Percentiles rank a stretch among this genome's conserved stretches.
Evolutionary conservation across 2,888 invertebrate genomes (phyloP).

Genomic region (Apamea anceps): DNA sequence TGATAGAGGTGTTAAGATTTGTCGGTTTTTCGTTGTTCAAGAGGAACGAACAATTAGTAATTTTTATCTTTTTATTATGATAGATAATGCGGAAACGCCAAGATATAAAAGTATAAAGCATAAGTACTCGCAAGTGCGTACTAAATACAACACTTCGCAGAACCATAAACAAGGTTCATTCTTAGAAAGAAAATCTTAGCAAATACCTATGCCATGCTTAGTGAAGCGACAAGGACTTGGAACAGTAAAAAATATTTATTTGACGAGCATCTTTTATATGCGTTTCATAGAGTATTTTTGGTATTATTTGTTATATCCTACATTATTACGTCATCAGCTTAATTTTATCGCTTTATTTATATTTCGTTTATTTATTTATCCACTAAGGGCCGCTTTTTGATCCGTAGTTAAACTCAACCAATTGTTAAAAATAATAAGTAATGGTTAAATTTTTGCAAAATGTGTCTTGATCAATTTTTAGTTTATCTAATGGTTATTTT

Average conservation of each 20-base stretch:
- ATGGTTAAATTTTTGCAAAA: no score
- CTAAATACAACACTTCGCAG: conserved; percentile 21
- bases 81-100: conserved; percentile 42
- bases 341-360: neutral
- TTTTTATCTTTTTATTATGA: conserved; percentile 50
- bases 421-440: no score
- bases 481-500: no score
- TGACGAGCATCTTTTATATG: neutral
- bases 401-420: no score
- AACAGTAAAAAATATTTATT: conserved; percentile 8
- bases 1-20: neutral
- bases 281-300: neutral
- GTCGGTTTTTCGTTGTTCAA: neutral
- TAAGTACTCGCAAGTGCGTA: conserved; percentile 13
- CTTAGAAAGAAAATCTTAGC: neutral
- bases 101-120: conserved; percentile 6
- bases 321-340: no score
- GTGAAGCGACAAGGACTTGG: neutral
- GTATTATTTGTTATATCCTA: neutral
- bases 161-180: conserved; percentile 22
- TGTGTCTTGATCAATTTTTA: no score
- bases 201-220: conserved; percentile 18
- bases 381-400: no score
- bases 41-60: conserved; percentile 18
- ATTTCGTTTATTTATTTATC: no score